phyloP scores from a whole-genome alignment of 1,140 invertebrate species.

The Oscheius sp. region DNA sequence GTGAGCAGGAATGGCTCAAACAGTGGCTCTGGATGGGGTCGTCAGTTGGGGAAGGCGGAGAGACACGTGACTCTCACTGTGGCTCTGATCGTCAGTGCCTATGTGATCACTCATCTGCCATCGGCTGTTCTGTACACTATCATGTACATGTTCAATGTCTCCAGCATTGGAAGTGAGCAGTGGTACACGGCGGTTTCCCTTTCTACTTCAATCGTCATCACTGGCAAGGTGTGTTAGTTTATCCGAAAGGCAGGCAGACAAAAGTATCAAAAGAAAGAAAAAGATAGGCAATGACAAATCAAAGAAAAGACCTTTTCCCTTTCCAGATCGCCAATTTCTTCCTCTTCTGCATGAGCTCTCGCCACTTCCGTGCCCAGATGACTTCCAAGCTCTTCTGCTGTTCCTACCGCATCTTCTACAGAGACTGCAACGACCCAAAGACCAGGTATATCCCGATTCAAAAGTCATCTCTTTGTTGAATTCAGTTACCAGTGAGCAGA shows the following conservation, averaged over 20 bases:
- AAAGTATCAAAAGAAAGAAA: neutral
- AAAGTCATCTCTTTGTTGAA: too few species aligned
- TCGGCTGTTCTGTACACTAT: conserved; percentile 1
- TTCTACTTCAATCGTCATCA: neutral
- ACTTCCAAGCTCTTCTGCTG: neutral
- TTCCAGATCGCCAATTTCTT: neutral
- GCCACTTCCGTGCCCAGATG: conserved; percentile 5
- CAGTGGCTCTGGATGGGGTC: neutral
- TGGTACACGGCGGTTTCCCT: neutral
- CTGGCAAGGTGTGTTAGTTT: neutral
- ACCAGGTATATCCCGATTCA: neutral
- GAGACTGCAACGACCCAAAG: neutral
- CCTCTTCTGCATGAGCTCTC: conserved; percentile 7
- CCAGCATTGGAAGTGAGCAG: neutral
- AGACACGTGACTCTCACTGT: conserved; percentile 12
- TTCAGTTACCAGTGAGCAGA: neutral
- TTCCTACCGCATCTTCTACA: neutral
- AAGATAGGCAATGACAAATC: too few species aligned
- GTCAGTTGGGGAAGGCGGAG: conserved; percentile 5
- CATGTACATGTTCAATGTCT: neutral
- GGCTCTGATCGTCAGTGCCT: conserved; percentile 3
- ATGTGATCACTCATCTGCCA: conserved; percentile 5
- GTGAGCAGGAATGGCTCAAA: conserved; percentile 9
- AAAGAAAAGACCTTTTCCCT: too few species aligned
- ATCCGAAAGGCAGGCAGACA: neutral